Conservation (phyloP, 2,888 invertebrate genomes). For the Didymodactylos carnosus region DNA sequence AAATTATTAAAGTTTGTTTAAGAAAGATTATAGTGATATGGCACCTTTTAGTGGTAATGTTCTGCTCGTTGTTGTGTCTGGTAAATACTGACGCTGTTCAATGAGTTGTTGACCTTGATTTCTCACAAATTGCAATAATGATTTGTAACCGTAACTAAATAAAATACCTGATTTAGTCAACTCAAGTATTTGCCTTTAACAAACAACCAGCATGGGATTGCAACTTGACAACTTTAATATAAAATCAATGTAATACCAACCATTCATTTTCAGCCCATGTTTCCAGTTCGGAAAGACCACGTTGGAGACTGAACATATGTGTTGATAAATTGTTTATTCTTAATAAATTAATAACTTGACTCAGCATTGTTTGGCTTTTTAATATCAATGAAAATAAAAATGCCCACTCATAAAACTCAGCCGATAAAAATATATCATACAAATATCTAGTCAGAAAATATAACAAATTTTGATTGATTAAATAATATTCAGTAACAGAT, state of each 20-base stretch:
- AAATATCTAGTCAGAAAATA: not conserved
- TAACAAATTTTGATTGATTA: not conserved
- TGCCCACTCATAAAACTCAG: constrained; percentile 10
- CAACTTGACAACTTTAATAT: no score
- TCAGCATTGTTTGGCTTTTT: not conserved
- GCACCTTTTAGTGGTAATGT: no score
- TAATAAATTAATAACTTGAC: not conserved
- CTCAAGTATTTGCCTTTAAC: not conserved
- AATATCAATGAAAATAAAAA: not conserved
- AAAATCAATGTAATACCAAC: not conserved
- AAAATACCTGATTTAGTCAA: no score
- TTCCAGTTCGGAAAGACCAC: constrained; percentile 1
- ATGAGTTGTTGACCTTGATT: not conserved
- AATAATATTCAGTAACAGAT: no score
- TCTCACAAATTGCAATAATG: not conserved
- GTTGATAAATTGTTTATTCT: not conserved
- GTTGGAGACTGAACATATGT: not conserved
- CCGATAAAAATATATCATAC: constrained; percentile 1
- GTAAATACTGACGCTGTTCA: not conserved
- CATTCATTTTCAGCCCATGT: constrained; percentile 9
- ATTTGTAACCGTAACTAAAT: not conserved
- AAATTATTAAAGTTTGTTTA: no score
- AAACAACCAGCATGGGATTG: no score
- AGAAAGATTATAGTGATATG: no score
- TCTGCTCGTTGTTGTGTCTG: no score